phyloP scores from a whole-genome alignment of 2,888 invertebrate genomes.

The Trilocha varians region DNA sequence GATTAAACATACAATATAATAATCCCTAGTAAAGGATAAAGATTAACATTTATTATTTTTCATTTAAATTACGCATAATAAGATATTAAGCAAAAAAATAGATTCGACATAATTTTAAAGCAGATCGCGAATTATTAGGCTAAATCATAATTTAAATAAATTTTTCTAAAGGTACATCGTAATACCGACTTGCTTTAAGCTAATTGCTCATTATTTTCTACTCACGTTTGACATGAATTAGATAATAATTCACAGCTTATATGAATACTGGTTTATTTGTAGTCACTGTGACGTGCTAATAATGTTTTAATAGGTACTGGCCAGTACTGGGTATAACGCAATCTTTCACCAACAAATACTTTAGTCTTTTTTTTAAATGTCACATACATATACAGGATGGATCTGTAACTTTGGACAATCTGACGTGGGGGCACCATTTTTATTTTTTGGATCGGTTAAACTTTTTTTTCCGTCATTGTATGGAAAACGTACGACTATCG shows the following conservation, averaged over 20 bases:
- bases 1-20: slow-evolving; percentile 15
- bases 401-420: too few species aligned
- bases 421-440: too few species aligned
- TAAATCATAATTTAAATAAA: not conserved
- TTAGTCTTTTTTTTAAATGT: too few species aligned
- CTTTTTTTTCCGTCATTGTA: too few species aligned
- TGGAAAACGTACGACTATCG: too few species aligned
- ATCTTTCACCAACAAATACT: too few species aligned
- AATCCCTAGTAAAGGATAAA: too few species aligned
- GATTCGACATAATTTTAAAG: slow-evolving; percentile 3
- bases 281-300: slow-evolving; percentile 15
- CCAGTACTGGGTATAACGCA: too few species aligned
- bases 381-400: too few species aligned
- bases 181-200: not conserved
- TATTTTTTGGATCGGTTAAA: too few species aligned
- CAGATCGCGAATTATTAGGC: not conserved
- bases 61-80: slow-evolving; percentile 13
- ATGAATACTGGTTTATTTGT: slow-evolving; percentile 21
- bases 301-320: too few species aligned
- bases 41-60: slow-evolving; percentile 17
- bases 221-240: not conserved
- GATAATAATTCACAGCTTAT: slow-evolving; percentile 12
- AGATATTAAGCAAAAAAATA: not conserved
- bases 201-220: not conserved
- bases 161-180: not conserved